Evolutionary conservation across 2,888 invertebrate genomes (phyloP).

Genomic region (Ophraella communa): DNA sequence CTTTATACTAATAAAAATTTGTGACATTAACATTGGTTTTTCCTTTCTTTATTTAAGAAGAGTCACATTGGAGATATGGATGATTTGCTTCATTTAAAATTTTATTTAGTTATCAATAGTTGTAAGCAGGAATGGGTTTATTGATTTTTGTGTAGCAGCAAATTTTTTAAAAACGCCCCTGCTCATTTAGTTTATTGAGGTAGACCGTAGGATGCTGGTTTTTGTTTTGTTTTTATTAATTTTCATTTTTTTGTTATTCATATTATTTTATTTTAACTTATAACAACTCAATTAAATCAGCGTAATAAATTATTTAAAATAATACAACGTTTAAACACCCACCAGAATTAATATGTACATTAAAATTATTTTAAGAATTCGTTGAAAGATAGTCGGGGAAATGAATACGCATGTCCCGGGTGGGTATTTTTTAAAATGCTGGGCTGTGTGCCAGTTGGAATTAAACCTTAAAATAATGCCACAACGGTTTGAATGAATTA

Average conservation of each 20-base stretch:
- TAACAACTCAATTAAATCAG: conserved; percentile 42
- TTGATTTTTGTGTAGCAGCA: no score
- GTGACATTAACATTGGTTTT: no score
- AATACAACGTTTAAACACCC: neutral
- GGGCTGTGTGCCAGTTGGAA: no score
- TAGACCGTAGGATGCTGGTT: conserved; percentile 28
- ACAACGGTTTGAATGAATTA: no score
- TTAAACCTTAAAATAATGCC: no score
- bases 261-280: conserved; percentile 35
- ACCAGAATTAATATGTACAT: neutral
- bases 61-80: no score
- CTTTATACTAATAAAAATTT: no score
- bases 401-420: no score
- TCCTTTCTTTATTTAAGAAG: no score
- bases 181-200: conserved; percentile 44
- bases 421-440: neutral
- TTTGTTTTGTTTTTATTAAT: conserved; percentile 47
- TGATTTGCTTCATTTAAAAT: no score
- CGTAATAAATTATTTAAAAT: conserved; percentile 20
- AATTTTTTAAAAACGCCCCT: conserved; percentile 14
- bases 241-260: conserved; percentile 38
- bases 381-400: neutral
- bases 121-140: no score
- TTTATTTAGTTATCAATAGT: no score
- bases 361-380: neutral